Evolutionary conservation across 2,888 invertebrate species (phyloP), one percentile per base, ranked within the genome.

Genomic region (Napeogenes inachia): DNA sequence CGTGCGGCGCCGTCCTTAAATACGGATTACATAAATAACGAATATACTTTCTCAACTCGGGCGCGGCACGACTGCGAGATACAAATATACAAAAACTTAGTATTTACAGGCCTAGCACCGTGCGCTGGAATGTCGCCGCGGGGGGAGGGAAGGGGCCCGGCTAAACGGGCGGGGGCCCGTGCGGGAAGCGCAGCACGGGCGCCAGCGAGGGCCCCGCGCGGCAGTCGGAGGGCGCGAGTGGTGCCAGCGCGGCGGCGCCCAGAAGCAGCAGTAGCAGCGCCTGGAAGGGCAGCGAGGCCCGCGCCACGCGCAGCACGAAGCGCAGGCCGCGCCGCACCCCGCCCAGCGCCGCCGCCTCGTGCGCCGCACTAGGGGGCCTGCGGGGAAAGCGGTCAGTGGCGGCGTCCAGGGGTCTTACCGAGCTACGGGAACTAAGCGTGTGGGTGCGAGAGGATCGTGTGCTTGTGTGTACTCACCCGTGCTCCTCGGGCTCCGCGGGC

Each of bases 231-330:
- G 94, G 94, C 69, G 95, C 94, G 84, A 96, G 94, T 4, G 98
- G 98, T 60, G 99, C 96, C 73, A 99, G 92, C 59, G 98, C 96
- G 59, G 98, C 98, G 65, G 97, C 96, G 63, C 98, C 98, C 77
- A 99, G 93, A 75, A 99, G 93, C 66, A 99, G 92, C 74, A 99
- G 92, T 91, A 99, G 95, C 75, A 99, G 91, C 67, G 98, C 97
- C 91, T 99, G 98, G 82, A 99, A 96, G 59, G 98, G 98, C 71
- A 98, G 92, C 32, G 98, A 97, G 60, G 97, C 96, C 80, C 97
- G 93, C 70, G 98, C 93, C 72, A 98, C 98, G 77, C 98, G 94
- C 73, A 96, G 94, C 82, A 98, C 92, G 93, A 97, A 97, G 69
- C 95, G 93, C 75, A 95, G 95, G 62, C 97, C 94, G 75, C 95